A percentile compares a stretch with the other conserved stretches of the same genome.
phyloP scores from a whole-genome alignment of 2,888 invertebrate species.

The Neoascia interrupta region DNA sequence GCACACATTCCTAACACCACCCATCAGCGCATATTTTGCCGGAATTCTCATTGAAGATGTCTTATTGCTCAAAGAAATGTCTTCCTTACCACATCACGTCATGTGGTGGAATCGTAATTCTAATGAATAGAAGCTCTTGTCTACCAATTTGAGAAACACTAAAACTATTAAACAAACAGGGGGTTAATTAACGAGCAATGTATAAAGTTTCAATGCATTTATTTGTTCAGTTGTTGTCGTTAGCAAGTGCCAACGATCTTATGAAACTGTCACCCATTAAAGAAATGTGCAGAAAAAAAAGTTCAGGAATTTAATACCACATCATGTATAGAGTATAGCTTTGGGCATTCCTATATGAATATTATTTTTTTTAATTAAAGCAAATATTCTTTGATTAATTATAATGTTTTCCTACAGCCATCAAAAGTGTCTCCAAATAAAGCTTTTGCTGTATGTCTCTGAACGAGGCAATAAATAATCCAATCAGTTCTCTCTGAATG shows the following conservation, averaged over 20 bases:
- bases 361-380: constrained; percentile 3
- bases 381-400: constrained; percentile 27
- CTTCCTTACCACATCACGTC: too few species aligned
- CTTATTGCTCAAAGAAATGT: not conserved
- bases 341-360: not conserved
- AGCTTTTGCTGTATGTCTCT: constrained; percentile 28
- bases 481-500: constrained; percentile 37
- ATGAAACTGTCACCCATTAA: constrained; percentile 34
- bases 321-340: constrained; percentile 22
- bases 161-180: not conserved
- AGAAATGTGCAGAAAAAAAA: constrained; percentile 15
- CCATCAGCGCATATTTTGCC: constrained; percentile 2
- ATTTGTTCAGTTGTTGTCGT: constrained; percentile 39
- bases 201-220: constrained; percentile 18
- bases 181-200: constrained; percentile 15
- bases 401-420: constrained; percentile 9
- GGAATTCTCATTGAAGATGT: not conserved
- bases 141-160: not conserved
- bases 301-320: constrained; percentile 43
- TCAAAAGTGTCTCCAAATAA: constrained; percentile 54
- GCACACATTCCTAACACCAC: constrained; percentile 1
- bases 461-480: constrained; percentile 43
- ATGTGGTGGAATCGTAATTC: too few species aligned
- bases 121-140: not conserved
- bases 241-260: constrained; percentile 49